Conservation (phyloP, 2,797 vertebrate species). For the Trachops cirrhosus region DNA sequence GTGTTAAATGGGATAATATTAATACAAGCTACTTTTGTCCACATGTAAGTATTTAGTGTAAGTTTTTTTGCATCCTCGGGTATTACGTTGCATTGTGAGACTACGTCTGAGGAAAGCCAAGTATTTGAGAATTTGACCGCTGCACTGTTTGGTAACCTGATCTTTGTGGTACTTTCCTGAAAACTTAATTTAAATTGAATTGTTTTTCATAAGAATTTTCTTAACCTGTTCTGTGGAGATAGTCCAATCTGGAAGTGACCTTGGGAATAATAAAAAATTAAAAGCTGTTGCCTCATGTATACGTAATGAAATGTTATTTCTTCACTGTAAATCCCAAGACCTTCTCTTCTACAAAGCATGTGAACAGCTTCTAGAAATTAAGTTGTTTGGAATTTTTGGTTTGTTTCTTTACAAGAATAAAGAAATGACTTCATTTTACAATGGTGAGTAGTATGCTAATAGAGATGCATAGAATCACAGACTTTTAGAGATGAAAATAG, state of each 20-base stretch:
- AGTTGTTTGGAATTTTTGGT: not conserved
- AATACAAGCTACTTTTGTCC: not conserved
- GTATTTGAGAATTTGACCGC: not conserved
- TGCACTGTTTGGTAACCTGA: not conserved
- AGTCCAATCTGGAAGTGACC: not conserved
- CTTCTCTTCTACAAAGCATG: not conserved
- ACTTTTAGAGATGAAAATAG: conserved; percentile 41
- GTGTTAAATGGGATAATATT: not conserved
- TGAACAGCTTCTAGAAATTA: not conserved
- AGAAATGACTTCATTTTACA: conserved; percentile 5
- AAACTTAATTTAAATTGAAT: not conserved
- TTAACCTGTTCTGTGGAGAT: not conserved
- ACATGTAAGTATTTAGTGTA: not conserved
- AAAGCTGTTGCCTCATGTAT: not conserved
- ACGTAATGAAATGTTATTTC: not conserved
- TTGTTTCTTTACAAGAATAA: not conserved
- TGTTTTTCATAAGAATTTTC: not conserved
- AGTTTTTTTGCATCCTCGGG: not conserved
- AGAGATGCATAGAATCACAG: not conserved
- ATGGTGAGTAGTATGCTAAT: conserved; percentile 31
- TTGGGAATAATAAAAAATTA: conserved; percentile 13
- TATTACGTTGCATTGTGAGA: not conserved
- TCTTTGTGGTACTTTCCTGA: not conserved
- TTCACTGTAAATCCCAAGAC: not conserved
- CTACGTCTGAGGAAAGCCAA: not conserved